Evolutionary conservation across 2,113 vertebrate genomes (phyloP), one percentile per base, ranked within the genome.

Genomic region (Pseudorectes ferrugineus): DNA sequence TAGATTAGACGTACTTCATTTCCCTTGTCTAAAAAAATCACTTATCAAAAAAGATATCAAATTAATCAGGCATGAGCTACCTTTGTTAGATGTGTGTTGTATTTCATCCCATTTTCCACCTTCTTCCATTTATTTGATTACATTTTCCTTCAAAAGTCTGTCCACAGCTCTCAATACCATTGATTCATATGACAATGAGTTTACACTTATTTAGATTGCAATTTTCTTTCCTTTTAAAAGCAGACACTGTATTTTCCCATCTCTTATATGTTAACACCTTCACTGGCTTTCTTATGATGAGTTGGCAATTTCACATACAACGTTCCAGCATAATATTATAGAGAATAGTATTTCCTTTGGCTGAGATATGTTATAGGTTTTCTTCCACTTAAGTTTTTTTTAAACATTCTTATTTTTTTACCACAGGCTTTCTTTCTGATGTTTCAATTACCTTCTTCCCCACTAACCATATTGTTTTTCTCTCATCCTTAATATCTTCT

Each of bases 41-140:
- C 35, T 82, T 85, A 85, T 65, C 57, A 82, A 82, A 89, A 87
- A 82, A 63, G 23, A 65, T 63, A 89, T 75, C 57, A 92, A 20
- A 92, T 90, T 63, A 88, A 88, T 81, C 66, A 88, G n/a, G n/a
- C n/a, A 79, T 59, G 61, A 92, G 43, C 12, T 43, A 55, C 38
- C 38, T 71, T 85, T 94, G 57, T 78, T 85, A 85, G 67, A 78
- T 40, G 6, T 38, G 12, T 79, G 52, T 13, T 79, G n/a, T 36
- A 55, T 90, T 93, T 90, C 45, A 85, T 85, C 29, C 36, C 6
- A 36, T 67, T 95, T 93, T 61, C 62, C 14, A 79, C 1, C 0
- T 83, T 84, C 59, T 76, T 89, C n/a, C 36, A 85, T 85, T 82
- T 88, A 43, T 90, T 92, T 85, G 78, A 82, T 93, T 92, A 35